Conservation (phyloP, 2,797 vertebrate genomes). For the Gymnopithys bicolor region DNA sequence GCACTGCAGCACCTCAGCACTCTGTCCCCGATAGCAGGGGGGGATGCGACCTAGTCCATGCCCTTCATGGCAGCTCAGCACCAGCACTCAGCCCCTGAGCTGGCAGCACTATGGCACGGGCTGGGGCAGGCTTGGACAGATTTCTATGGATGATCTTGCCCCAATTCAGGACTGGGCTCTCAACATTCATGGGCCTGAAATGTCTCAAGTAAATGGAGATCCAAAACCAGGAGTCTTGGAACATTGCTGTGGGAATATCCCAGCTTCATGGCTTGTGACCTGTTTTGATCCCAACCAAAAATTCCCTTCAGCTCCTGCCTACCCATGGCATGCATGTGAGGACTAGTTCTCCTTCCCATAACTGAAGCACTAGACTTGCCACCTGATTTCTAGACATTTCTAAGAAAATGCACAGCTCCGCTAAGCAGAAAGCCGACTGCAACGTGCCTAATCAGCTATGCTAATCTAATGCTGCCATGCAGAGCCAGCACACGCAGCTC, state of each 20-base stretch:
- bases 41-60: fast-evolving
- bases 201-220: not conserved
- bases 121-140: not conserved
- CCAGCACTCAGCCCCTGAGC: not conserved
- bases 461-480: not conserved
- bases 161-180: not conserved
- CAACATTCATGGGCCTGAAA: fast-evolving
- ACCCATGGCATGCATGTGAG: not conserved
- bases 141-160: not conserved
- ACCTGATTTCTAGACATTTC: conserved; percentile 33
- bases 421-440: not conserved
- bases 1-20: not conserved
- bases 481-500: not conserved
- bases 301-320: conserved; percentile 1
- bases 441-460: conserved; percentile 14
- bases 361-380: not conserved
- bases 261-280: not conserved
- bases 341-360: not conserved
- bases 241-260: not conserved
- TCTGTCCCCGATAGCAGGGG: fast-evolving
- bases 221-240: not conserved
- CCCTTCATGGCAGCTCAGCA: not conserved
- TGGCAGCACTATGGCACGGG: not conserved
- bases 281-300: not conserved
- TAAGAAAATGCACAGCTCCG: not conserved